A percentile compares a stretch with the other conserved stretches of the same genome.
Evolutionary conservation across 2,113 vertebrate genomes (phyloP).

Genomic region (Cavia aperea): DNA sequence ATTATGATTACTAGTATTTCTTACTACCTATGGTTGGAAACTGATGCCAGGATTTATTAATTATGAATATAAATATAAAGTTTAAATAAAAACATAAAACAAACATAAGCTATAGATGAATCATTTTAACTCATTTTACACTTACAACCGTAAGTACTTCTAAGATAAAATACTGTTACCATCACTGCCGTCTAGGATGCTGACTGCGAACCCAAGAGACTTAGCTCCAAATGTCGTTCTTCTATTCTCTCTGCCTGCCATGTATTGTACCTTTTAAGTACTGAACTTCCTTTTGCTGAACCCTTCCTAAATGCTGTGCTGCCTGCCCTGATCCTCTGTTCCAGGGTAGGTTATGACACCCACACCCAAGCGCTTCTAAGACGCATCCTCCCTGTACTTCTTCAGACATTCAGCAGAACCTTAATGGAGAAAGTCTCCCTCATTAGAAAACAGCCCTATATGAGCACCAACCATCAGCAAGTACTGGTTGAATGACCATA

Average conservation of each 20-base stretch:
- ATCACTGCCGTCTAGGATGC: not conserved
- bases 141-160: not conserved
- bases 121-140: constrained; percentile 21
- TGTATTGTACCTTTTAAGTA: not conserved
- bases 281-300: not conserved
- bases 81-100: not conserved
- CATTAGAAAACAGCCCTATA: not conserved
- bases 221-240: not conserved
- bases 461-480: not conserved
- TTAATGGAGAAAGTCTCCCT: not conserved
- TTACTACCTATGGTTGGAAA: not conserved
- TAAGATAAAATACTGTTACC: not conserved
- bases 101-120: not conserved
- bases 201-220: not conserved
- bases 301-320: not conserved
- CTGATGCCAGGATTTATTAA: not conserved
- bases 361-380: not conserved
- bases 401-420: not conserved
- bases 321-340: not conserved
- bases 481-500: not conserved
- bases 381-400: not conserved
- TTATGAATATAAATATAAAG: not conserved
- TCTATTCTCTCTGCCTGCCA: not conserved
- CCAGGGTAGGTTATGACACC: not conserved
- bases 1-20: not conserved